Base-by-base conservation (phyloP, 92 coral and sea anemone genomes). In the Montipora capitata region DNA sequence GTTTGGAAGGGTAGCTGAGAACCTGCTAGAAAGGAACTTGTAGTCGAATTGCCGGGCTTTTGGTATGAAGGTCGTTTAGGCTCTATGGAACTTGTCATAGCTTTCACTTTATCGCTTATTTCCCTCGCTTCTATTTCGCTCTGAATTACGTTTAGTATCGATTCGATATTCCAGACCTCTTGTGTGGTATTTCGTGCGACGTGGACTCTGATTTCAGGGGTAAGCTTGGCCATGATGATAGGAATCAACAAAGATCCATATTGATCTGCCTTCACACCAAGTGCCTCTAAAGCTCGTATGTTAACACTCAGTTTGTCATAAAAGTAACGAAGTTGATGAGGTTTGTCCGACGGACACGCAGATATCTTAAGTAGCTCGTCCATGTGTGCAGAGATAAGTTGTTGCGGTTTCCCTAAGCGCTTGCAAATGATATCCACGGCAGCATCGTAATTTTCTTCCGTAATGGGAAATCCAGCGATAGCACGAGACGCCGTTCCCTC, bases 111-210 rank as follows among this genome's bases (percentile, higher is more conserved):
- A 63, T 78, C 83, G 18, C 83, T 43, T 9, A 78, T 74, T 91
- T 91, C 94, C 59, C 94, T 64, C 41, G 81, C 91, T 79, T 90
- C 87, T 18, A 90, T 69, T 64, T 91, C 91, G 41, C 67, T 56
- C 72, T 68, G 76, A 11, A 90, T 77, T 17, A 63, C 54, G 15
- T 80, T 20, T 4, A 90, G 68, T 38, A 90, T 71, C 16, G 78
- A 63, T 69, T 90, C 87, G 45, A 90, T 57, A 5, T 86, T 79
- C 87, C 91, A 85, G 38, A 78, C 94, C 4, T 86, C 77, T 74
- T 90, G 49, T 20, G 76, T 63, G 7, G 87, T 88, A 45, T 71
- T 90, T 79, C 91, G 74, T 40, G 91, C 69, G 54, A 90, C 68
- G 63, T 72, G 87, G n/a, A 56, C 76, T 51, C 75, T 58, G 72